Conservation (phyloP, 2,113 vertebrate species). For the Sitta europaea region DNA sequence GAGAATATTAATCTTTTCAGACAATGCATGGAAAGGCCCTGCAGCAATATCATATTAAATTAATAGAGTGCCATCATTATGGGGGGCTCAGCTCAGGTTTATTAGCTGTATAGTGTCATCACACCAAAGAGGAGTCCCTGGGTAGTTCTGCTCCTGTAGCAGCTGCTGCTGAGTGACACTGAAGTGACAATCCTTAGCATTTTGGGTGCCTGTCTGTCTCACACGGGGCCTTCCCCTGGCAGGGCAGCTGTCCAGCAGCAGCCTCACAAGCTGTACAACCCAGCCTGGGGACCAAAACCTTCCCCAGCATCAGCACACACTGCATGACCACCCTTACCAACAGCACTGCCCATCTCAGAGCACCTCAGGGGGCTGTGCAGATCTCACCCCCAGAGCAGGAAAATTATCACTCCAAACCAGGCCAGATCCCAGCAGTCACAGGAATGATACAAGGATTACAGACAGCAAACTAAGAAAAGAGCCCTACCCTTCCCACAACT, state of each 20-base stretch:
- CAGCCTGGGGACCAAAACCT: background rate
- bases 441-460: rapidly evolving
- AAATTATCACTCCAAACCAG: background rate
- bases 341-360: background rate
- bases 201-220: background rate
- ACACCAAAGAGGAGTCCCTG: background rate
- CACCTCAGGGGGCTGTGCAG: rapidly evolving
- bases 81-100: background rate
- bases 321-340: background rate
- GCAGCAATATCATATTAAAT: constrained; percentile 20
- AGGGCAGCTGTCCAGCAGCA: background rate
- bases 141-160: background rate
- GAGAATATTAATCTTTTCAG: constrained; percentile 14
- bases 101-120: background rate
- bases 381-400: background rate
- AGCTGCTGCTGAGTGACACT: background rate
- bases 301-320: background rate
- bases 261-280: background rate
- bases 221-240: background rate
- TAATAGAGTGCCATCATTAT: background rate
- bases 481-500: background rate
- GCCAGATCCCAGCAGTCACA: background rate
- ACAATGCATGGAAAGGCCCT: background rate
- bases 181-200: background rate
- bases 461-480: background rate